Conservation (phyloP, 1,140 invertebrate genomes). For the Scaptomyza hsui region DNA sequence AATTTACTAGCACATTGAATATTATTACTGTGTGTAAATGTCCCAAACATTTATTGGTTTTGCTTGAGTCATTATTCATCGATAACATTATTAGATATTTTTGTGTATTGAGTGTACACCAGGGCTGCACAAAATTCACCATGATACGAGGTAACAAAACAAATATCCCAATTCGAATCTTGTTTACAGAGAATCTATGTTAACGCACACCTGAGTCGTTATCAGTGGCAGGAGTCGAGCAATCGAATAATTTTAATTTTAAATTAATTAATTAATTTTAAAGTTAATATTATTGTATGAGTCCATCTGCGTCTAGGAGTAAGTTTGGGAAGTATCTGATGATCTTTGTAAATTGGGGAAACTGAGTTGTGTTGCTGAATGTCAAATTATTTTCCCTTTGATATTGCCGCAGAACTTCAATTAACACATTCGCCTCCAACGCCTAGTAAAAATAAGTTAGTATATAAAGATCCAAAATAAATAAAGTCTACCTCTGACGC, state of each 20-base stretch:
- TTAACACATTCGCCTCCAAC: slow-evolving; percentile 10
- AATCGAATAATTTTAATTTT: not conserved
- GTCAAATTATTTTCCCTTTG: slow-evolving; percentile 39
- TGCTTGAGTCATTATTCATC: not conserved
- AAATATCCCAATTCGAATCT: not conserved
- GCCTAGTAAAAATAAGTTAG: slow-evolving; percentile 5
- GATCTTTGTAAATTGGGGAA: slow-evolving; percentile 53
- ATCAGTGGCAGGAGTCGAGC: not conserved
- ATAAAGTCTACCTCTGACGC: not conserved
- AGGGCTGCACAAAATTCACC: not conserved
- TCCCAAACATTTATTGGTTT: not conserved
- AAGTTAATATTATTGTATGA: no score
- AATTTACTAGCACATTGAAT: no score
- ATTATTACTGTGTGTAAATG: not conserved
- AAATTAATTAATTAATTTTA: no score
- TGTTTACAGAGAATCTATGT: not conserved
- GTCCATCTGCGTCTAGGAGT: slow-evolving; percentile 40
- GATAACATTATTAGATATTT: not conserved
- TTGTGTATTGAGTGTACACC: not conserved
- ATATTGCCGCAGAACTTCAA: slow-evolving; percentile 42
- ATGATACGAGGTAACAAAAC: not conserved
- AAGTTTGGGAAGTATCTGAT: slow-evolving; percentile 46
- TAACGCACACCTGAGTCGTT: no score
- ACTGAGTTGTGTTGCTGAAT: slow-evolving; percentile 42
- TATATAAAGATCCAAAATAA: not conserved